Conservation (phyloP, 2,888 invertebrate genomes). For the Leucoma salicis region DNA sequence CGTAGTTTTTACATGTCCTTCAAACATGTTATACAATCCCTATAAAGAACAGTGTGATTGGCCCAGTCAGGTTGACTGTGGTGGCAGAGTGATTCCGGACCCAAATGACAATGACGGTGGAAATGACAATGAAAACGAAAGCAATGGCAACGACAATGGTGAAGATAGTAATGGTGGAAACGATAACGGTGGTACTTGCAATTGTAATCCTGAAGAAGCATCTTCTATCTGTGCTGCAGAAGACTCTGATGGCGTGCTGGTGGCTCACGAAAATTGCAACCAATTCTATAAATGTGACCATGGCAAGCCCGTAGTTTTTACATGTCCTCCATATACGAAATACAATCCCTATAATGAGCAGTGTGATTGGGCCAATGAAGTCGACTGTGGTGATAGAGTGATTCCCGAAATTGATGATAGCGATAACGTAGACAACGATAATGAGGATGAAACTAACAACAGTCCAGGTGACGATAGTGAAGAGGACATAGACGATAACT, state of each 20-base stretch:
- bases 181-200: not conserved
- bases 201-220: slow-evolving; percentile 37
- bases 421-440: slow-evolving; percentile 1
- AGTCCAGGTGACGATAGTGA: not conserved
- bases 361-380: slow-evolving; percentile 47
- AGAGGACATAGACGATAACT: slow-evolving; percentile 6
- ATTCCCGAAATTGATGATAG: slow-evolving; percentile 15
- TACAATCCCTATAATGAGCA: slow-evolving; percentile 36
- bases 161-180: not conserved
- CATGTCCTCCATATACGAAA: slow-evolving; percentile 32
- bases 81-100: slow-evolving; percentile 20
- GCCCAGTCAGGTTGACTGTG: slow-evolving; percentile 30
- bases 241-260: slow-evolving; percentile 34
- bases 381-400: slow-evolving; percentile 40
- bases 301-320: slow-evolving; percentile 32
- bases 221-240: slow-evolving; percentile 37
- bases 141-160: slow-evolving; percentile 4
- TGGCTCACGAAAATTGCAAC: slow-evolving; percentile 48
- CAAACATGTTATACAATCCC: slow-evolving; percentile 23
- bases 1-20: slow-evolving; percentile 18
- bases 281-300: slow-evolving; percentile 41
- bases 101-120: slow-evolving; percentile 1
- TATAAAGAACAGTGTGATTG: slow-evolving; percentile 29
- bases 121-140: slow-evolving; percentile 9
- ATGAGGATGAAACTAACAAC: not conserved